These are phyloP conservation scores for Anas bahamensis DNA, from an alignment of 2,797 vertebrate genomes.

Conservation along the genomic window DNA sequence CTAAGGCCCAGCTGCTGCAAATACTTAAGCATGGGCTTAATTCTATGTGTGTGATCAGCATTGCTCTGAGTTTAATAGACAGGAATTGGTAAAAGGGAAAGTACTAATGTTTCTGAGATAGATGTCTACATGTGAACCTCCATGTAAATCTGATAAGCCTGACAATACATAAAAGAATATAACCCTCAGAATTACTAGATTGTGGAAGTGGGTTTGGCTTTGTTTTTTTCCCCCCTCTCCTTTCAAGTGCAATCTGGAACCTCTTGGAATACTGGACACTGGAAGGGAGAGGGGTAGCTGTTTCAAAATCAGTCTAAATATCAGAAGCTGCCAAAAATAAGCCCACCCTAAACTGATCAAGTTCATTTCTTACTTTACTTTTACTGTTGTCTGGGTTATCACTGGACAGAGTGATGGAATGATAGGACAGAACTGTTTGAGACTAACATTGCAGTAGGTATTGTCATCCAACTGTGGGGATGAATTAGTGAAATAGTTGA, in stretches of 20 bases:
- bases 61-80: neutral
- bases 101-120: neutral
- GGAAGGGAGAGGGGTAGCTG: neutral
- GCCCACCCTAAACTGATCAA: neutral
- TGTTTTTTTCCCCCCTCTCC: neutral
- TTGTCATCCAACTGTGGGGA: neutral
- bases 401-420: neutral
- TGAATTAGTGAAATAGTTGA: neutral
- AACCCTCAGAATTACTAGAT: neutral
- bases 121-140: neutral
- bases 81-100: neutral
- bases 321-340: neutral
- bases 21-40: neutral
- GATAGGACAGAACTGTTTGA: neutral
- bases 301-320: neutral
- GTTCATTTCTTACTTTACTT: neutral
- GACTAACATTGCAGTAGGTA: neutral
- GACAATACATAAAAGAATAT: neutral
- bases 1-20: neutral
- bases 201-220: neutral
- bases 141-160: neutral
- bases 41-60: neutral
- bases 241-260: neutral
- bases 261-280: neutral
- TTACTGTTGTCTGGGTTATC: neutral